Percentiles rank a stretch among this genome's conserved stretches.
Evolutionary conservation across 2,113 vertebrate species (phyloP).

Genomic region (Rhabdomys dilectus): DNA sequence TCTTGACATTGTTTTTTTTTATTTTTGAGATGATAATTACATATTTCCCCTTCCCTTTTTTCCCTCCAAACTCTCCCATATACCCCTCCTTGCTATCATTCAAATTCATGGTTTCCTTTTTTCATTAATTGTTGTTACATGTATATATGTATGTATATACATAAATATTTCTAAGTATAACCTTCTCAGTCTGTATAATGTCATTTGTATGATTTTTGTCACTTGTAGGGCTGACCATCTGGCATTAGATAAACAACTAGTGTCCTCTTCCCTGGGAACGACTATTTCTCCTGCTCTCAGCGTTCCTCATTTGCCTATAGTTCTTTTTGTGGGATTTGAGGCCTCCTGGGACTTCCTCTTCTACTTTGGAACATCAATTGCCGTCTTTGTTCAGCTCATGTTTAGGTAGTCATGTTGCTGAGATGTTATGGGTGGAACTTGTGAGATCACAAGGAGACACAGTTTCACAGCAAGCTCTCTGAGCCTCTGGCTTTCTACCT

Average conservation of each 20-base stretch:
- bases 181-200: neutral
- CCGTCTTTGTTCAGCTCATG: neutral
- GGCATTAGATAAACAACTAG: neutral
- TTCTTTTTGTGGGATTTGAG: neutral
- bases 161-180: neutral
- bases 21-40: neutral
- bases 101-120: neutral
- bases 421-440: neutral
- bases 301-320: neutral
- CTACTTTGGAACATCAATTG: neutral
- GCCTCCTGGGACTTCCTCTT: neutral
- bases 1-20: neutral
- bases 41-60: neutral
- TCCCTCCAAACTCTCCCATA: neutral
- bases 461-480: neutral
- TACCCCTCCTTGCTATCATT: neutral
- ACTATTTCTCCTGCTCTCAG: neutral
- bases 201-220: neutral
- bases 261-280: neutral
- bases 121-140: neutral
- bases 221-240: neutral
- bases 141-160: neutral
- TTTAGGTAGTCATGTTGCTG: neutral
- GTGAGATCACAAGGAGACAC: neutral
- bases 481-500: neutral